A percentile compares a stretch with the other conserved stretches of the same genome.
Conservation (phyloP, 2,113 vertebrate species). For the Vombatus ursinus region DNA sequence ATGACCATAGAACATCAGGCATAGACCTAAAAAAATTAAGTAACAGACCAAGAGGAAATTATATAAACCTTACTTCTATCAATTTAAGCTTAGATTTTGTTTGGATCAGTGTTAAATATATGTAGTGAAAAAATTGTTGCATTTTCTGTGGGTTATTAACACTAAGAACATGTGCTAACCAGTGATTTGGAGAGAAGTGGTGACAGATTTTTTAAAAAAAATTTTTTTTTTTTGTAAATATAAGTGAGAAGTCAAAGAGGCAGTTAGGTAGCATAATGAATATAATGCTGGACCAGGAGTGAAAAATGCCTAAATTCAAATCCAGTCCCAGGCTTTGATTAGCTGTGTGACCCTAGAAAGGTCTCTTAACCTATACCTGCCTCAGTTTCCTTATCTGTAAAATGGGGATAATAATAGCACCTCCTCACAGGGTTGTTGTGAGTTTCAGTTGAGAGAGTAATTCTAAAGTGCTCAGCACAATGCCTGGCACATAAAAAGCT, state of each 20-base stretch:
- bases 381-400: background rate
- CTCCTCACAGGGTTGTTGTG: background rate
- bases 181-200: background rate
- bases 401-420: background rate
- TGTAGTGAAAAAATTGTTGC: background rate
- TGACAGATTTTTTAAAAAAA: background rate
- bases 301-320: background rate
- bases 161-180: background rate
- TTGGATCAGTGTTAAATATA: background rate
- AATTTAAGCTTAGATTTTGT: slow-evolving; percentile 21
- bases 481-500: too few relatives aligned
- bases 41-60: background rate
- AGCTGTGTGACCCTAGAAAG: background rate
- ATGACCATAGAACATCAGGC: background rate
- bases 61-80: background rate
- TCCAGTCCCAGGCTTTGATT: background rate
- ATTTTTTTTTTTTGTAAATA: background rate
- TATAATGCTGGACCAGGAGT: background rate
- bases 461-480: background rate
- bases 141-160: background rate
- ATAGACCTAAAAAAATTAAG: background rate
- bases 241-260: background rate
- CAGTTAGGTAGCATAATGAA: background rate
- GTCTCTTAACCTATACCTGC: background rate
- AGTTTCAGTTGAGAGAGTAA: background rate